A percentile compares a stretch with the other conserved stretches of the same genome.
Evolutionary conservation across 2,888 invertebrate species (phyloP).

Genomic region (Uloborus plumipes): DNA sequence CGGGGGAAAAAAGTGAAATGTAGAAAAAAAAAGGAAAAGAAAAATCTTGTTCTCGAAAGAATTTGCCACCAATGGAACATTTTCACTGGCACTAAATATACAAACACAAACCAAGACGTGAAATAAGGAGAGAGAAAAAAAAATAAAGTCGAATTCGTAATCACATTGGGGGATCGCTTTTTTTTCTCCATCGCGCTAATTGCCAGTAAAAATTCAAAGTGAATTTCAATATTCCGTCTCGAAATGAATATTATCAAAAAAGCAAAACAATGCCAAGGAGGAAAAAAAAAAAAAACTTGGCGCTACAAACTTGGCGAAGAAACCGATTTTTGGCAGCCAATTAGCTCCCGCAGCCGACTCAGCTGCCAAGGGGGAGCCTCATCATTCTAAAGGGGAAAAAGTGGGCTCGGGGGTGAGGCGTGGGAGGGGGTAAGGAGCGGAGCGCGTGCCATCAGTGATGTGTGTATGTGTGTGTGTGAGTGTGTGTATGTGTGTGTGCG

Average conservation of each 20-base stretch:
- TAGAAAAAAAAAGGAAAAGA: too few species aligned
- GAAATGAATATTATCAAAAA: not conserved
- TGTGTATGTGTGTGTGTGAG: conserved; percentile 51
- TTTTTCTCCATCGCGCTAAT: too few species aligned
- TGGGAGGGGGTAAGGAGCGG: conserved; percentile 6
- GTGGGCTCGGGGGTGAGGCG: conserved; percentile 26
- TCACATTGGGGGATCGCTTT: too few species aligned
- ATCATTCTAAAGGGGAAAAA: conserved; percentile 61
- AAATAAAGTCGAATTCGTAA: too few species aligned
- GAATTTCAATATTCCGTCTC: too few species aligned
- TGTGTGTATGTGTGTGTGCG: conserved; percentile 35
- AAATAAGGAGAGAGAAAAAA: too few species aligned
- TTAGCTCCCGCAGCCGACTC: conserved; percentile 48
- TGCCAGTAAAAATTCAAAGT: too few species aligned
- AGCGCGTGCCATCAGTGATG: conserved; percentile 51
- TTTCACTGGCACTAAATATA: too few species aligned
- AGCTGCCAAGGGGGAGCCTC: conserved; percentile 37
- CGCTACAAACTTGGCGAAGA: conserved; percentile 51
- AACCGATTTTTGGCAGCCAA: conserved; percentile 60
- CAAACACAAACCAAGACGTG: too few species aligned
- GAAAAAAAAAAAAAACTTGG: conserved; percentile 35
- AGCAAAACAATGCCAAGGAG: conserved; percentile 14
- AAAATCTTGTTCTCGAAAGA: too few species aligned
- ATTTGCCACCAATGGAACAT: too few species aligned
- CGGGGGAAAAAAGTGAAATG: too few species aligned